Evolutionary conservation across 1,140 invertebrate species (phyloP), one percentile per base, ranked within the genome.

Genomic region (Drosophila guanche): DNA sequence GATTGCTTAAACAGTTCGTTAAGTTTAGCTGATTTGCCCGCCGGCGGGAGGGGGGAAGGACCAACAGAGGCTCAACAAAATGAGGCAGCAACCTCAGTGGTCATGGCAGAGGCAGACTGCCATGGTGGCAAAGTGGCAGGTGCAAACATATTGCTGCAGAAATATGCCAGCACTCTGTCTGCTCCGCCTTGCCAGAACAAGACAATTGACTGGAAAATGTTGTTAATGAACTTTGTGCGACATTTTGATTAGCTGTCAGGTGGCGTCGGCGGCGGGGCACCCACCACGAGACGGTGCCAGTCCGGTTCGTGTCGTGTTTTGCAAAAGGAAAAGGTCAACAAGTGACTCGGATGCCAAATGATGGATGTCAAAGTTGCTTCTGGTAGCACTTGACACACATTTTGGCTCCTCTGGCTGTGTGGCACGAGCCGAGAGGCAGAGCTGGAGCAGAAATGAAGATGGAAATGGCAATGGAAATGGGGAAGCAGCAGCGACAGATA

Each of bases 161-260:
- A 83, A 84, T 79, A 78, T 76, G 58, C 76, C 67, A 25, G 55
- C 41, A 48, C 66, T 58, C 5, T 0, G 0, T 48, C 45, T 20
- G 29, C 58, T 65, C 25, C n/a, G 37, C 59, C 40, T 56, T 16
- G 23, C 25, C 41, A 25, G 70, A 74, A 81, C 78, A 74, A 66
- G 83, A 81, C 83, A 86, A 86, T 88, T 81, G 83, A 83, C 78
- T 86, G 78, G 83, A 86, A 86, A 88, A 86, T 86, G 78, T 78
- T 88, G 83, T 88, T 86, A 86, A 86, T 86, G 81, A 86, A 86
- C 81, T 86, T 86, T 88, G 69, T 75, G 83, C 83, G 81, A 85
- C 81, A 81, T 81, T 85, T 85, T 85, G 80, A 85, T 85, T 85
- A 85, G 80, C 80, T 80, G 81, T 63, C 70, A 73, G 68, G 45